Evolutionary conservation across 2,888 invertebrate genomes (phyloP).

Genomic region (Heteromurus nitidus): DNA sequence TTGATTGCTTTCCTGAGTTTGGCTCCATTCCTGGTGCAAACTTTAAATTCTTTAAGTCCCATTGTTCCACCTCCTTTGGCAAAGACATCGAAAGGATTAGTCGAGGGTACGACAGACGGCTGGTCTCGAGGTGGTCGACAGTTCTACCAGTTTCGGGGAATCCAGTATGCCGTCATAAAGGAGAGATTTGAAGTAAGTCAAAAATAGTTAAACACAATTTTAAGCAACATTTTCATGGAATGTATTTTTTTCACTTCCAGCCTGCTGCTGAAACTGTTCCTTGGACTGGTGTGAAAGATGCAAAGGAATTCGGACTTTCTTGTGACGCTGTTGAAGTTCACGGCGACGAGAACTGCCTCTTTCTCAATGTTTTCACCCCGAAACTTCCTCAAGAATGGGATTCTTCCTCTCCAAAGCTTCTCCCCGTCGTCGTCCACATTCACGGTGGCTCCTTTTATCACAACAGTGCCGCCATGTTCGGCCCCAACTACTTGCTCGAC

Average conservation of each 20-base stretch:
- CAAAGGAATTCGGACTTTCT: slow-evolving; percentile 23
- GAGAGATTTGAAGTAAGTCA: slow-evolving; percentile 42
- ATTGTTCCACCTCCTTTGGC: no score
- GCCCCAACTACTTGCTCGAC: slow-evolving; percentile 66
- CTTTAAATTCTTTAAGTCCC: no score
- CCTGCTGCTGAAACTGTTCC: slow-evolving; percentile 11
- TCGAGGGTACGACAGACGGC: slow-evolving; percentile 38
- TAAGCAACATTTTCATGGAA: not conserved
- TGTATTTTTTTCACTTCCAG: slow-evolving; percentile 11
- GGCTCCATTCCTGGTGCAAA: no score
- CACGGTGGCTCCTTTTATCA: slow-evolving; percentile 64
- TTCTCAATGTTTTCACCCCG: slow-evolving; percentile 31
- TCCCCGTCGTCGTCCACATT: slow-evolving; percentile 57
- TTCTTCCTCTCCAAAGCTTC: no score
- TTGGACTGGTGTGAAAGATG: slow-evolving; percentile 41
- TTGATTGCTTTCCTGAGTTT: no score
- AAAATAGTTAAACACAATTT: not conserved
- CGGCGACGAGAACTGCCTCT: slow-evolving; percentile 44
- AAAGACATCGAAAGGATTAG: slow-evolving; percentile 19
- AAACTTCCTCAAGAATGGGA: no score
- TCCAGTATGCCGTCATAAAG: slow-evolving; percentile 41
- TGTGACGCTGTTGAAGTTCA: slow-evolving; percentile 13
- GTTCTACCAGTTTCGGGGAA: slow-evolving; percentile 46
- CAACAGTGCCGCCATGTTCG: slow-evolving; percentile 42
- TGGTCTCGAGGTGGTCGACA: not conserved